Conservation (phyloP, 1,140 invertebrate genomes). For the Zophobas morio region DNA sequence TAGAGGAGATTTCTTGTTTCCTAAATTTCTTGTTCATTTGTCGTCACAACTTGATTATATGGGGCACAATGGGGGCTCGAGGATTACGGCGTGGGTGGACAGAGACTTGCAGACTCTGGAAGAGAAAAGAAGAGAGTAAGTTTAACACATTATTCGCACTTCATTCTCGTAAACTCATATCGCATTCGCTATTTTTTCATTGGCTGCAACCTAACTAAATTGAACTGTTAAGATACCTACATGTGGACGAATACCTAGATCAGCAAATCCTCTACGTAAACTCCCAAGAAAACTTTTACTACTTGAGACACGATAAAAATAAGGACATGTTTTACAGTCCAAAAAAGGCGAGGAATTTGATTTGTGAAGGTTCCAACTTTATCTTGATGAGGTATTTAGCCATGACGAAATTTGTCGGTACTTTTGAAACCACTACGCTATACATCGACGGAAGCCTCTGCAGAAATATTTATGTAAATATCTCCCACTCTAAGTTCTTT, state of each 20-base stretch:
- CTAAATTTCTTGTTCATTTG: constrained; percentile 67
- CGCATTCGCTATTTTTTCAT: no score
- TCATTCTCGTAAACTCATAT: neutral
- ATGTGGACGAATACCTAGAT: constrained; percentile 4
- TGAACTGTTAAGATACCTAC: neutral
- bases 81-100: constrained; percentile 71
- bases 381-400: constrained; percentile 74
- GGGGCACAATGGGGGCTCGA: constrained; percentile 69
- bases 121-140: constrained; percentile 72
- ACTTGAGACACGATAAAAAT: constrained; percentile 10
- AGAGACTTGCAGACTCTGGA: constrained; percentile 72
- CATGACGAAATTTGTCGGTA: constrained; percentile 70
- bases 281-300: constrained; percentile 31
- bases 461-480: constrained; percentile 74
- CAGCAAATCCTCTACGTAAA: constrained; percentile 9
- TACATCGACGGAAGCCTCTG: constrained; percentile 73
- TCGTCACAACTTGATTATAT: constrained; percentile 70
- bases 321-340: constrained; percentile 47
- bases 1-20: constrained; percentile 9
- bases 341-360: constrained; percentile 65
- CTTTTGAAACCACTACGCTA: constrained; percentile 70
- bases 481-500: neutral
- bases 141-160: constrained; percentile 2
- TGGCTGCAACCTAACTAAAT: neutral
- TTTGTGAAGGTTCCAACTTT: constrained; percentile 75